Conservation (phyloP, 2,113 vertebrate genomes). For the Cephalopholis sonnerati region DNA sequence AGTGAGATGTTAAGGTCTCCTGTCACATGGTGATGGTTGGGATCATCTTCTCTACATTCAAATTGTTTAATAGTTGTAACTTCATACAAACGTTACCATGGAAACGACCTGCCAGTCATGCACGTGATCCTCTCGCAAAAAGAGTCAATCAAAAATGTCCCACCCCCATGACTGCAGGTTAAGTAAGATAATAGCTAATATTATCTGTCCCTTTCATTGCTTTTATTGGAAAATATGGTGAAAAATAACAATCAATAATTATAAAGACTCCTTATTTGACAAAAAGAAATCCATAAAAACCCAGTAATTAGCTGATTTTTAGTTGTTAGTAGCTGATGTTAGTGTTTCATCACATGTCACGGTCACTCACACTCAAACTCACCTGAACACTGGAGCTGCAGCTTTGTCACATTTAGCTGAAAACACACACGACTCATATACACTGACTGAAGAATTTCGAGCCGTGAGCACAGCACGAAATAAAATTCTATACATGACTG, state of each 20-base stretch:
- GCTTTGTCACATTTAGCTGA: slow-evolving; percentile 46
- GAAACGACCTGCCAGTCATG: neutral
- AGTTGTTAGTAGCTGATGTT: neutral
- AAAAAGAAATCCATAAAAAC: neutral
- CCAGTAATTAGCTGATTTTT: too few relatives aligned
- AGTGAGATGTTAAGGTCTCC: neutral
- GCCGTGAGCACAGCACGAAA: slow-evolving; percentile 28
- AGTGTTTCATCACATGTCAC: neutral
- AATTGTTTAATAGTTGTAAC: neutral
- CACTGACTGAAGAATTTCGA: slow-evolving; percentile 31
- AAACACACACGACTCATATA: slow-evolving; percentile 16
- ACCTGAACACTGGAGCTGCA: slow-evolving; percentile 64
- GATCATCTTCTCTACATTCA: neutral
- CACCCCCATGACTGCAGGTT: neutral
- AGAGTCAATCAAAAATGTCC: slow-evolving; percentile 23
- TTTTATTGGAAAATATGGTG: neutral
- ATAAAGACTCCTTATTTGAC: too few relatives aligned
- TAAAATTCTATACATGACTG: slow-evolving; percentile 75
- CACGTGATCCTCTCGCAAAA: neutral
- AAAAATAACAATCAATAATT: neutral
- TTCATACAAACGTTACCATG: neutral
- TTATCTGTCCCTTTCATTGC: neutral
- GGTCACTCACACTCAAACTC: slow-evolving; percentile 17
- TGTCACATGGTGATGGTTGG: neutral
- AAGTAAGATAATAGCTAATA: neutral